Conservation (phyloP, 2,113 vertebrate species). For the Brachypodius melanocephalos region DNA sequence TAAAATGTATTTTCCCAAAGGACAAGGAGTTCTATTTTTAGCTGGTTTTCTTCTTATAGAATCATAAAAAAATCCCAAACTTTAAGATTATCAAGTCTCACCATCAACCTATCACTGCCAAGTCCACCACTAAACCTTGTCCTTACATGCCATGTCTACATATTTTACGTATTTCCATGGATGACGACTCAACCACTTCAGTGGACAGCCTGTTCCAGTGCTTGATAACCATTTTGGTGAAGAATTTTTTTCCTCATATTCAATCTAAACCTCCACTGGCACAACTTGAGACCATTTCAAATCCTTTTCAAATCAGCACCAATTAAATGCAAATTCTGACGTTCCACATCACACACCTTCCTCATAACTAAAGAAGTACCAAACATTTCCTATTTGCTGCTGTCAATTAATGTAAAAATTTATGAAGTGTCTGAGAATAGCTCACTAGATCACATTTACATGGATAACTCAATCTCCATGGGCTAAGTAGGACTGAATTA, state of each 20-base stretch:
- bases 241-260: neutral
- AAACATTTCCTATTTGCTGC: neutral
- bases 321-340: neutral
- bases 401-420: neutral
- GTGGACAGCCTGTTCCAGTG: neutral
- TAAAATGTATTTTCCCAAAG: neutral
- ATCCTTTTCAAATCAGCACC: neutral
- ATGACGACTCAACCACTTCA: neutral
- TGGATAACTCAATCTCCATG: neutral
- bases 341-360: neutral
- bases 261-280: neutral
- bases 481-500: neutral
- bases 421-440: neutral
- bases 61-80: neutral
- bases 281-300: neutral
- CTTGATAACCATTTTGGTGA: neutral
- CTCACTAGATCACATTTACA: neutral
- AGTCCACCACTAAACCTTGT: neutral
- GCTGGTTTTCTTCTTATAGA: neutral
- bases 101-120: neutral
- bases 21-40: neutral
- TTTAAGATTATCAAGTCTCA: neutral
- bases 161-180: neutral
- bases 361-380: neutral
- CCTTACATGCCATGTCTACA: neutral